Base-by-base conservation (phyloP, 2,113 vertebrate species). In the Hiodon tergisus region DNA sequence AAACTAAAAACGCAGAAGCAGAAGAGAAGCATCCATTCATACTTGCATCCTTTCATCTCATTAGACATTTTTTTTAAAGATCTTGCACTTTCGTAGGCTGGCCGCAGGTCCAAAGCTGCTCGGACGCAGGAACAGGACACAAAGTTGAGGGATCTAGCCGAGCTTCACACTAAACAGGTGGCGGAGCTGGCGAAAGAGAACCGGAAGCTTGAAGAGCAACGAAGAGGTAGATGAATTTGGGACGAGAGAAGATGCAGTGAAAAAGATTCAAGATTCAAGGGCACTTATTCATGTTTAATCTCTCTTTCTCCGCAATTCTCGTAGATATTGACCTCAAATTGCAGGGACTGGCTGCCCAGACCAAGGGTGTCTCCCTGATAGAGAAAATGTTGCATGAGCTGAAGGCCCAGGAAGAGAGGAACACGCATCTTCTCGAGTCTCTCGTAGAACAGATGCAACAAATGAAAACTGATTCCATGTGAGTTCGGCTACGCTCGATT, bases 331-430 rank as follows among this genome's bases (percentile, higher is more conserved):
- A 85, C 54, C 72, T 78, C 55, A 78, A 76, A 67, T 55, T 78
- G 71, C 77, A 82, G 76, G 80, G 83, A 73, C 61, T 83, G 71
- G 66, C 75, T 9, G 67, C 70, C 51, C 75, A 81, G 52, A 77
- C 46, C n/a, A 78, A 68, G 72, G 80, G 76, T 66, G 75, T 79
- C 58, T 71, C 72, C 16, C 77, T 82, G 9, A 67, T 87, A 4
- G 80, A 84, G 78, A 79, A 69, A 75, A 85, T 81, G 80, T 67
- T 85, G 62, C 66, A 66, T 8, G 78, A 84, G 47, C 77, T 87
- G 72, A 79, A 76, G 66, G 80, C 63, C 7, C 81, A 84, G 47
- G 84, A 86, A 73, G 77, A 81, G 70, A 83, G 79, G 53, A 84
- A 87, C 78, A 76, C 80, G 16, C 53, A 50, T 0, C 76, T 83